A percentile compares a stretch with the other conserved stretches of the same genome.
These are phyloP conservation scores for Pseudopodoces humilis DNA, from an alignment of 2,113 vertebrate species.

Conservation along the genomic window DNA sequence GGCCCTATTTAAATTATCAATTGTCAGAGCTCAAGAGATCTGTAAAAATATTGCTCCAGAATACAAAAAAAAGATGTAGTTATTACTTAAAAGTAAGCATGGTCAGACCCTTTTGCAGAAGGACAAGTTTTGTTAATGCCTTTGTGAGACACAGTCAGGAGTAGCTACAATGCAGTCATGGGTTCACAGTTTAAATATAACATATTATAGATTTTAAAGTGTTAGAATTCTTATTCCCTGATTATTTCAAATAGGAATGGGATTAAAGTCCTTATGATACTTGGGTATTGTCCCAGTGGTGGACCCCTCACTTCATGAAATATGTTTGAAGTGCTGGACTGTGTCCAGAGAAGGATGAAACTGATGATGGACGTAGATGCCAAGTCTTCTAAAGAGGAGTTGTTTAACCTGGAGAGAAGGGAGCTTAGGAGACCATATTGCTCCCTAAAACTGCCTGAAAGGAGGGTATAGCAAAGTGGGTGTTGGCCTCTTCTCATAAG, in stretches of 20 bases:
- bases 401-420: not conserved
- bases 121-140: not conserved
- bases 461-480: not conserved
- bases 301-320: not conserved
- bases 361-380: not conserved
- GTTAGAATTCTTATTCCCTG: not conserved
- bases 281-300: not conserved
- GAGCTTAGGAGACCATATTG: not conserved
- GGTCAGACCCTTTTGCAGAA: not conserved
- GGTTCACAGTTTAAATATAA: not conserved
- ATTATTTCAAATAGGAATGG: not conserved
- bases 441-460: not conserved
- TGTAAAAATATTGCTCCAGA: not conserved
- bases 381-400: accelerated
- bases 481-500: not conserved
- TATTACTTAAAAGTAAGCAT: not conserved
- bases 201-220: not conserved
- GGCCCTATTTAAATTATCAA: not conserved
- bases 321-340: not conserved
- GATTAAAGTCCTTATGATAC: not conserved
- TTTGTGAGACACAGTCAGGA: not conserved
- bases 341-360: not conserved
- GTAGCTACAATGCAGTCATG: not conserved
- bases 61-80: not conserved
- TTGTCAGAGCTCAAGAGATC: not conserved